Evolutionary conservation across 1,140 invertebrate species (phyloP).

Genomic region (Pomacea maculata): DNA sequence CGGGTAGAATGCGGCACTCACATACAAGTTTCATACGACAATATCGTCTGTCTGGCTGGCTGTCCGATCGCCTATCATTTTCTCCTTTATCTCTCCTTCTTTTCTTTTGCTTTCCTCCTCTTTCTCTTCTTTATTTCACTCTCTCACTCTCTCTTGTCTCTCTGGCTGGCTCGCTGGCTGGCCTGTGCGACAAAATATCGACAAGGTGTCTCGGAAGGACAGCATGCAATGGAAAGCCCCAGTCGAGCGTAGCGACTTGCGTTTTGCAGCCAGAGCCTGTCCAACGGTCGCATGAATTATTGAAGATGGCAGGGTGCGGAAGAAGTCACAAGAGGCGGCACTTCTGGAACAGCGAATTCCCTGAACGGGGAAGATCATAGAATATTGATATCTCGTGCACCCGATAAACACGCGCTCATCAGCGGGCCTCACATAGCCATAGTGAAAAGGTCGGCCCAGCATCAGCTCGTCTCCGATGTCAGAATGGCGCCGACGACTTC

Average conservation of each 20-base stretch:
- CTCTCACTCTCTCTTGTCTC: conserved; percentile 3
- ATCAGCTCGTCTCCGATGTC: too few relatives aligned
- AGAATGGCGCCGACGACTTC: too few relatives aligned
- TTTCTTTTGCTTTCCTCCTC: background rate
- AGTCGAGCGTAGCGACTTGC: conserved; percentile 11
- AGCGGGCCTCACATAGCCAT: background rate
- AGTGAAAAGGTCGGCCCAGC: too few relatives aligned
- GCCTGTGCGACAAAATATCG: background rate
- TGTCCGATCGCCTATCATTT: too few relatives aligned
- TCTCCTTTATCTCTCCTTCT: too few relatives aligned
- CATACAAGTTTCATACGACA: too few relatives aligned
- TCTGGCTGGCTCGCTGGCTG: background rate
- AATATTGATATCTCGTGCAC: conserved; percentile 16
- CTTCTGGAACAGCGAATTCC: background rate
- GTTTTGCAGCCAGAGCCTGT: conserved; percentile 4
- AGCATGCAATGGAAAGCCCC: background rate
- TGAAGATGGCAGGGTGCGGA: background rate
- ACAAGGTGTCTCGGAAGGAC: background rate
- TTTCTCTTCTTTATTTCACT: conserved; percentile 7
- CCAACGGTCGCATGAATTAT: conserved; percentile 13
- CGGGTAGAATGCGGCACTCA: too few relatives aligned
- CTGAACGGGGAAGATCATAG: conserved; percentile 14
- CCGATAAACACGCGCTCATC: conserved; percentile 12
- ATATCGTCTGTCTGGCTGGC: too few relatives aligned
- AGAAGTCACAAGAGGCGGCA: background rate